Percentiles rank a stretch among this genome's conserved stretches.
Evolutionary conservation across 2,797 vertebrate genomes (phyloP).

Genomic region (Notolepis coatsorum): DNA sequence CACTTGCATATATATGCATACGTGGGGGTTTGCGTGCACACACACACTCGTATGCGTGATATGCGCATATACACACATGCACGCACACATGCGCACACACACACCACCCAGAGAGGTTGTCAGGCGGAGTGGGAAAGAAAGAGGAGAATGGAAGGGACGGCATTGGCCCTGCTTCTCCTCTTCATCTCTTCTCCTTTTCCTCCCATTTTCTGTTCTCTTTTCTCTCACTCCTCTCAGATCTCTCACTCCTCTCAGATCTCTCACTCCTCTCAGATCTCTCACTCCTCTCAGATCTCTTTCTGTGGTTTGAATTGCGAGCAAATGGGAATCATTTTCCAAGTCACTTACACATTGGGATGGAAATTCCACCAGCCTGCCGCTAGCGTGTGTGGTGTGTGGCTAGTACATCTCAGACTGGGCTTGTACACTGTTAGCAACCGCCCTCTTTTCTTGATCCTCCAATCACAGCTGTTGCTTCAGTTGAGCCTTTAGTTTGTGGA

Average conservation of each 20-base stretch:
- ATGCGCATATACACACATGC: not conserved
- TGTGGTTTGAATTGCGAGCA: not conserved
- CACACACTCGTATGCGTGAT: too few species aligned
- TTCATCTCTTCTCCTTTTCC: constrained; percentile 9
- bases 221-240: not conserved
- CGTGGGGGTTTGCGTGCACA: constrained; percentile 5
- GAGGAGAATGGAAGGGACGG: constrained; percentile 3
- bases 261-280: constrained; percentile 9
- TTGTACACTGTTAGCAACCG: too few species aligned
- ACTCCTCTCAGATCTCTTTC: not conserved
- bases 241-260: constrained; percentile 15
- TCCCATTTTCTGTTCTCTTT: constrained; percentile 9
- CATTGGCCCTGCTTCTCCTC: constrained; percentile 22
- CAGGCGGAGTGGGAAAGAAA: constrained; percentile 20
- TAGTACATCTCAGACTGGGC: too few species aligned
- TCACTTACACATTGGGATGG: too few species aligned
- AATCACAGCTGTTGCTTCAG: too few species aligned
- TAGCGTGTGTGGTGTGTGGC: too few species aligned
- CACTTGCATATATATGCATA: too few species aligned
- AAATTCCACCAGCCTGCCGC: too few species aligned
- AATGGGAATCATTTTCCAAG: too few species aligned
- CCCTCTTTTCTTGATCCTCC: too few species aligned
- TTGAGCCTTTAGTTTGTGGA: too few species aligned
- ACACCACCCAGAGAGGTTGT: constrained; percentile 75
- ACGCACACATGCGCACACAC: constrained; percentile 40